phyloP scores from a whole-genome alignment of 2,797 vertebrate genomes.

The Myotis findleyi region DNA sequence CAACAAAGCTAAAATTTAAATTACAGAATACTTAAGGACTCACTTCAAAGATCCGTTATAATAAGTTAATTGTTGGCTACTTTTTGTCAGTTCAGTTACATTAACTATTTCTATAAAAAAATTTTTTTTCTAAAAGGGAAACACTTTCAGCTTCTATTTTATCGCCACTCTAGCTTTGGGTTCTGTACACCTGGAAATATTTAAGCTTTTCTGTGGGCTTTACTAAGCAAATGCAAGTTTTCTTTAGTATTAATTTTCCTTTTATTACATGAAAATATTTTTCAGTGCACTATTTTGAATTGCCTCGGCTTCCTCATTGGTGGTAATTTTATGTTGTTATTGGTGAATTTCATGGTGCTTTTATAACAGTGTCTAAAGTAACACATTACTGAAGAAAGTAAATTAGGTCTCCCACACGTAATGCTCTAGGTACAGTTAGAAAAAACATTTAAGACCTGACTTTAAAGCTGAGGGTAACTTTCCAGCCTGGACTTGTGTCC shows the following conservation, averaged over 20 bases:
- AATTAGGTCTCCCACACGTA: neutral
- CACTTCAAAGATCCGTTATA: neutral
- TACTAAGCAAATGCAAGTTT: conserved; percentile 35
- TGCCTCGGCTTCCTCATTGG: conserved; percentile 3
- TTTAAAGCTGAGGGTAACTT: conserved; percentile 14
- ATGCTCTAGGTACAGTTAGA: neutral
- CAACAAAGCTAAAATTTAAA: neutral
- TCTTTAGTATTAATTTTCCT: neutral
- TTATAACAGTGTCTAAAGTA: neutral
- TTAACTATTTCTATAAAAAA: neutral
- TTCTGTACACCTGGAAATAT: neutral
- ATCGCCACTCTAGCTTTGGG: neutral
- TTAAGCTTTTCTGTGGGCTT: conserved; percentile 42
- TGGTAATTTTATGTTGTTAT: conserved; percentile 18
- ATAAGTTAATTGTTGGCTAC: neutral
- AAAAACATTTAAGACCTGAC: neutral
- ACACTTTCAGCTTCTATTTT: neutral
- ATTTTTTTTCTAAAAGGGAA: conserved; percentile 5
- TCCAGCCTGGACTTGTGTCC: neutral
- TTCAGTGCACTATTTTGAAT: neutral
- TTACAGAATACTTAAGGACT: neutral
- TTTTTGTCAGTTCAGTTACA: neutral
- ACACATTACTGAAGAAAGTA: neutral
- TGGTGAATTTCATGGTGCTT: neutral
- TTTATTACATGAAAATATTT: conserved; percentile 47